Base-by-base conservation (phyloP, 1,140 invertebrate species). In the Carposina sasakii region DNA sequence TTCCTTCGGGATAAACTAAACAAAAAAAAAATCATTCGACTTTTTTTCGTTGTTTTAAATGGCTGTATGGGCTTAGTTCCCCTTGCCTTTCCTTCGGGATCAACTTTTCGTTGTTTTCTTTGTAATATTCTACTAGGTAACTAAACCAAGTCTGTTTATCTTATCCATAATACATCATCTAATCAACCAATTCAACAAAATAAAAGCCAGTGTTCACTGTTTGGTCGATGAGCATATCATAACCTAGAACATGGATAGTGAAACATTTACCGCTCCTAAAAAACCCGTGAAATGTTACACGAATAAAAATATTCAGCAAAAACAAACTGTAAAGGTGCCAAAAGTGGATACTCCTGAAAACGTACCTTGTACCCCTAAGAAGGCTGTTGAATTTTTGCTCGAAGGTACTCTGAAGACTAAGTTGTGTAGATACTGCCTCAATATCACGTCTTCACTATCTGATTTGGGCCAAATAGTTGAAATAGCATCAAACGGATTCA, bases 361-460 rank as follows among this genome's bases (percentile, higher is more conserved):
- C 42, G 24, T 57, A 19, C 52, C 63, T 5, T 60, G 81, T 42
- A 73, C 66, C 15, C 70, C 77, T 0, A 75, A 77, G 49, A 70
- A 73, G 41, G 79, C 77, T 2, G 54, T 81, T n/a, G 67, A 73
- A 23, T 70, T 67, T 54, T 54, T 84, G 13, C 31, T 84, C 5
- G 62, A 68, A 48, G 77, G 75, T 4, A 69, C 63, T 16, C 51
- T 84, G n/a, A 69, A 60, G 45, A 59, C 54, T n/a, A 65, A 63
- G 53, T 76, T 84, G 6, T 84, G 81, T 48, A 63, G 71, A 24
- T 81, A 75, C 54, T 84, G 81, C 34, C 50, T 84, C 5, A 64
- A 65, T 40, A 47, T 71, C 6, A 58, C 60, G 4, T 51, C 48
- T 19, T 26, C 48, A 4, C 42, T 84, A 21, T 74, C 67, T 8